Percentiles rank a stretch among this genome's conserved stretches.
Evolutionary conservation across 2,113 vertebrate species (phyloP).

Genomic region (Perca flavescens): DNA sequence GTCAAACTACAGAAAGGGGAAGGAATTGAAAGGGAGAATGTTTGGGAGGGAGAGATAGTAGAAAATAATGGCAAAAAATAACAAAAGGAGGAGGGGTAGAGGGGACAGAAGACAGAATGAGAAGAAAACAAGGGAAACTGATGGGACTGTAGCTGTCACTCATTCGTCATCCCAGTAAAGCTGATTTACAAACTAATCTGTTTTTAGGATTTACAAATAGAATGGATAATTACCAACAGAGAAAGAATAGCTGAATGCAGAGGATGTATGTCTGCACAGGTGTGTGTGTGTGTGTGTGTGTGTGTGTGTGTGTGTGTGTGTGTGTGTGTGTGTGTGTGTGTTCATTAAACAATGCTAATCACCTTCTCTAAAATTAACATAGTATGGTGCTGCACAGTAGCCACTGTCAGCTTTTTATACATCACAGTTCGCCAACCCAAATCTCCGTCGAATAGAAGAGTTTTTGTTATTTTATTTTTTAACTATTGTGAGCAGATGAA

Average conservation of each 20-base stretch:
- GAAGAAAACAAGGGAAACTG: conserved; percentile 63
- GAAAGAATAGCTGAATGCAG: conserved; percentile 58
- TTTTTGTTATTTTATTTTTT: conserved; percentile 45
- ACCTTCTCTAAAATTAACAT: conserved; percentile 46
- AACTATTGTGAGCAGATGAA: conserved; percentile 48
- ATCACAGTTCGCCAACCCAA: conserved; percentile 24
- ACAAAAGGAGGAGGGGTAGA: conserved; percentile 43
- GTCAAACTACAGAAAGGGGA: conserved; percentile 27
- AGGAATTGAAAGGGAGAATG: conserved; percentile 45
- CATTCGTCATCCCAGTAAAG: conserved; percentile 71
- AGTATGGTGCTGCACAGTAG: conserved; percentile 11
- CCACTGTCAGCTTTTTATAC: conserved; percentile 32
- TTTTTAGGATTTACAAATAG: conserved; percentile 80
- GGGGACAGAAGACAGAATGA: conserved; percentile 36
- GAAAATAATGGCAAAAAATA: conserved; percentile 57
- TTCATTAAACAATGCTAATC: conserved; percentile 60
- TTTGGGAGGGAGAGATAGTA: conserved; percentile 69
- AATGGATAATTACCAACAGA: conserved; percentile 78
- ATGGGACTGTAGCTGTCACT: conserved; percentile 78
- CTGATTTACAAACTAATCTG: conserved; percentile 83
- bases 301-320: conserved; percentile 37
- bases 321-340: conserved; percentile 34
- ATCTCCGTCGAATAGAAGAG: conserved; percentile 1
- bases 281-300: conserved; percentile 32
- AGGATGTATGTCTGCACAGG: conserved; percentile 41